Conservation (phyloP, 2,888 invertebrate species). For the Caenorhabditis drosophilae region DNA sequence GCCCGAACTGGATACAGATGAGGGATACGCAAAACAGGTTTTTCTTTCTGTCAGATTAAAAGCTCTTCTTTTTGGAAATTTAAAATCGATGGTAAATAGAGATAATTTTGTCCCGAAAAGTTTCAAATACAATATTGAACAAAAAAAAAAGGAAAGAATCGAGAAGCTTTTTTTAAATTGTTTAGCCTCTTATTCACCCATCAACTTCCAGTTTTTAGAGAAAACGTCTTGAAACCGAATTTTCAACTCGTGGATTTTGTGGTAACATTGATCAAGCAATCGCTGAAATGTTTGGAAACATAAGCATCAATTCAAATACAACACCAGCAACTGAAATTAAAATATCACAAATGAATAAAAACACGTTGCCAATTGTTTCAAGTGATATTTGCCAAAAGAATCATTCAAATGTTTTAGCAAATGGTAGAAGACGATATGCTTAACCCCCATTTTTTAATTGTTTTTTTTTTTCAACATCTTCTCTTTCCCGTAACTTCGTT, state of each 20-base stretch:
- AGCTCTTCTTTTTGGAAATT: background rate
- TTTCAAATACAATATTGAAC: too few species aligned
- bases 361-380: background rate
- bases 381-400: background rate
- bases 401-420: background rate
- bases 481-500: too few species aligned
- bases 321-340: background rate
- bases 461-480: background rate
- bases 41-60: slow-evolving; percentile 6
- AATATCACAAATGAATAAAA: background rate
- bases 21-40: slow-evolving; percentile 62
- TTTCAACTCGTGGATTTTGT: slow-evolving; percentile 64
- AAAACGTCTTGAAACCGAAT: slow-evolving; percentile 61
- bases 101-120: slow-evolving; percentile 11
- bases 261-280: slow-evolving; percentile 63
- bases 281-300: slow-evolving; percentile 52
- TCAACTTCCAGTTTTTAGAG: slow-evolving; percentile 46
- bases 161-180: too few species aligned
- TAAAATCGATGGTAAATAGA: background rate
- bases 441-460: background rate
- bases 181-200: slow-evolving; percentile 20
- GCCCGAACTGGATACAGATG: slow-evolving; percentile 64
- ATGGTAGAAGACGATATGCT: slow-evolving; percentile 1
- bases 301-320: background rate
- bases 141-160: slow-evolving; percentile 22